Conservation (phyloP, 1,140 invertebrate genomes). For the Diorhabda elongata region DNA sequence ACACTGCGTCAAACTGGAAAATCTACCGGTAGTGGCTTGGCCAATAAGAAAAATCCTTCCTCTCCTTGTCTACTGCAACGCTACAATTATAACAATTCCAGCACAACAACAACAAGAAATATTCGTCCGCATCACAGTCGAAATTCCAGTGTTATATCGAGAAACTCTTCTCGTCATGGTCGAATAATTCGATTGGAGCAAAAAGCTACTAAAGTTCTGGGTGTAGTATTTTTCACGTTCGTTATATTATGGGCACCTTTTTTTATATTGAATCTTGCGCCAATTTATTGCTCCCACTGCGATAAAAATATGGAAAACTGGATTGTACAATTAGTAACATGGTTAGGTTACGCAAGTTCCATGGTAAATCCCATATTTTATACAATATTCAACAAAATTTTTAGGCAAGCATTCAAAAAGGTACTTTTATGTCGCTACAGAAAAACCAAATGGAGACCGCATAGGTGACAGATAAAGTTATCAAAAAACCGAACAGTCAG, state of each 20-base stretch:
- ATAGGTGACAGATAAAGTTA: constrained; percentile 43
- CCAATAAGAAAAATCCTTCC: constrained; percentile 47
- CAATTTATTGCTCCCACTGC: constrained; percentile 72
- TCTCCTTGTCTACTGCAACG: constrained; percentile 51
- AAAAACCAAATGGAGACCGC: constrained; percentile 54
- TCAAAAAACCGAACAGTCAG: constrained; percentile 25
- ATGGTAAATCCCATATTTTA: constrained; percentile 94
- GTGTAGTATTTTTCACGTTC: constrained; percentile 90
- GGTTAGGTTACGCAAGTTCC: constrained; percentile 89
- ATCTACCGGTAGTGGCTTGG: constrained; percentile 12
- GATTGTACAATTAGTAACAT: constrained; percentile 81
- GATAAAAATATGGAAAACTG: constrained; percentile 67
- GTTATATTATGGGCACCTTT: constrained; percentile 92
- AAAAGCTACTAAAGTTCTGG: constrained; percentile 91
- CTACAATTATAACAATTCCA: constrained; percentile 54
- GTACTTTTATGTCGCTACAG: constrained; percentile 76
- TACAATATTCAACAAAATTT: constrained; percentile 92
- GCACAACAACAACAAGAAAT: constrained; percentile 29
- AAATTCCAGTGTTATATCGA: constrained; percentile 74
- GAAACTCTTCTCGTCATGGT: constrained; percentile 75
- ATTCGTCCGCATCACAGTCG: constrained; percentile 63
- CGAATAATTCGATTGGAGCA: constrained; percentile 80
- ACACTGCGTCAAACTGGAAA: constrained; percentile 44
- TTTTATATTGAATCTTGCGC: constrained; percentile 82
- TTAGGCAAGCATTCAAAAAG: constrained; percentile 85